Conservation (phyloP, 1,140 invertebrate species). For the Euglossa dilemma region DNA sequence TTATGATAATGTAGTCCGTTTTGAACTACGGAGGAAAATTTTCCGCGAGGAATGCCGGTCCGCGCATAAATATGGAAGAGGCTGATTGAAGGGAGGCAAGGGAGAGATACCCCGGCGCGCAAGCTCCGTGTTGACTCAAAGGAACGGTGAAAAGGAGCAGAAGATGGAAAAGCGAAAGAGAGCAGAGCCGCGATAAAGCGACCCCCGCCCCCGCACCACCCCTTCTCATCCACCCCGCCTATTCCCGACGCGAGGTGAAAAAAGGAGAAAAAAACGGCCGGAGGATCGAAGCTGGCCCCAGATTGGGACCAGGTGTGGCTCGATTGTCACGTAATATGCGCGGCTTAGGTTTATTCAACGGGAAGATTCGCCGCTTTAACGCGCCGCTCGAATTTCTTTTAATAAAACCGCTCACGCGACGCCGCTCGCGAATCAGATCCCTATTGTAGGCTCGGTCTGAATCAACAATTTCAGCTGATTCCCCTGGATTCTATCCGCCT, state of each 20-base stretch:
- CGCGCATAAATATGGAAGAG: conserved; percentile 73
- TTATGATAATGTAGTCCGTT: conserved; percentile 74
- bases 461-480: conserved; percentile 45
- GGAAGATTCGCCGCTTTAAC: conserved; percentile 31
- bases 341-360: conserved; percentile 44
- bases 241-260: neutral
- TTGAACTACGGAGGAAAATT: conserved; percentile 68
- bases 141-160: conserved; percentile 49
- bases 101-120: conserved; percentile 40
- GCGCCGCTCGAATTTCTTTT: conserved; percentile 22
- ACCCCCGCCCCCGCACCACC: neutral
- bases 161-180: conserved; percentile 32
- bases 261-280: too few relatives aligned
- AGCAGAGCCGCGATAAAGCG: conserved; percentile 32
- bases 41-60: conserved; percentile 52
- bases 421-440: conserved; percentile 29
- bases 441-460: conserved; percentile 25
- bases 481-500: neutral
- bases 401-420: conserved; percentile 41
- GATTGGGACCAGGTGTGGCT: conserved; percentile 52
- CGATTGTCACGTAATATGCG: conserved; percentile 52
- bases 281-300: conserved; percentile 24
- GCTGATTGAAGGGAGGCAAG: conserved; percentile 70
- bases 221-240: neutral
- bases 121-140: conserved; percentile 58